Evolutionary conservation across 2,113 vertebrate species (phyloP), one percentile per base, ranked within the genome.

Genomic region (Hyperopisus bebe): DNA sequence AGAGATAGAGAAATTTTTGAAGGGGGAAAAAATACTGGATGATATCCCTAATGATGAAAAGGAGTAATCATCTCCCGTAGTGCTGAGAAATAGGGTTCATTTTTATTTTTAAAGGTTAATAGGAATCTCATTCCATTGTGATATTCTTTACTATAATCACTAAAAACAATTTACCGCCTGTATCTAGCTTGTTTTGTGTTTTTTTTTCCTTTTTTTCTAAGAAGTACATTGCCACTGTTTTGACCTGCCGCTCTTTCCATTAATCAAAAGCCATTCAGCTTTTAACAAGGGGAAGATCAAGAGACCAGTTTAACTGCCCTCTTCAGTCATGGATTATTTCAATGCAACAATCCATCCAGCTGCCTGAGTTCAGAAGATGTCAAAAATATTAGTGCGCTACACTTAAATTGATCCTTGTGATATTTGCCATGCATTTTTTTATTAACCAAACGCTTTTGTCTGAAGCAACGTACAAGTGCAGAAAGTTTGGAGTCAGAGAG

Each of bases 1-100:
- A 74, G 77, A 91, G 48, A 87, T 53, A 86, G 77, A 91, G 90
- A 90, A 5, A 35, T 4, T 89, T 66, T 88, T 90, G 89, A 90
- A 90, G 89, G 90, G 90, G 51, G 89, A 88, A 51, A 13, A 46
- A 11, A 2, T 48, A 21, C 5, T 17, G 5, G 11, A 48, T 24
- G 47, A 48, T 8, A 77, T 88, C 44, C 2, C 3, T 66, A 24
- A 27, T 46, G 44, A 35, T 48, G 86, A 19, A 88, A 88, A 42
- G 9, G 10, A 19, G 27, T 87, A 31, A 51, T 53, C 13, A 21
- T 66, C 35, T 44, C 87, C 10, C n/a, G 51, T 21, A 35, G 46
- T 15, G 85, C 85, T 50, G 50, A 51, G 47, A 87, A 87, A 53
- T 19, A 39, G 50, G 44, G 46, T 53, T 17, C 85, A 19, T 87